Evolutionary conservation across 2,888 invertebrate species (phyloP).

Genomic region (Onchidella celtica): DNA sequence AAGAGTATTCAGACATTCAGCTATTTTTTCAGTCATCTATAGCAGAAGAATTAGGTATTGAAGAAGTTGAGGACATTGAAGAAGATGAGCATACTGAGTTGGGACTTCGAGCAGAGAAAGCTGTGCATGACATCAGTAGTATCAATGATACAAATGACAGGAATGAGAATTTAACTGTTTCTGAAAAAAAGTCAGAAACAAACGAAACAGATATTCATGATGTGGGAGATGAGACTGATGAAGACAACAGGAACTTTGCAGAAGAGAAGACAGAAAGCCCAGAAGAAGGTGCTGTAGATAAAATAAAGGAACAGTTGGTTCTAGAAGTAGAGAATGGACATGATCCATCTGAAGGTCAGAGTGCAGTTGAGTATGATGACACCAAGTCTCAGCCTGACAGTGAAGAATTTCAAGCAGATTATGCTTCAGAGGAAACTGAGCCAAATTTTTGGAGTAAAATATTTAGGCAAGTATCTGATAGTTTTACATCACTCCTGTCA

Average conservation of each 20-base stretch:
- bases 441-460: slow-evolving; percentile 14
- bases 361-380: neutral
- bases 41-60: slow-evolving; percentile 52
- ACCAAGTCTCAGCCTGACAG: neutral
- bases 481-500: too few species aligned
- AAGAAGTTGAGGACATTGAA: slow-evolving; percentile 1
- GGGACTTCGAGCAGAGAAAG: neutral
- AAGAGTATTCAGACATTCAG: slow-evolving; percentile 78
- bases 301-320: slow-evolving; percentile 36
- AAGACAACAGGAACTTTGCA: too few species aligned
- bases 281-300: neutral
- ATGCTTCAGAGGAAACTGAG: neutral
- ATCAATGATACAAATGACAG: neutral
- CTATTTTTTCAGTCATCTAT: slow-evolving; percentile 61
- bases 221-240: too few species aligned
- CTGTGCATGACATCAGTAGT: neutral
- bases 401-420: neutral
- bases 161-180: neutral
- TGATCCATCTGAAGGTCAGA: neutral
- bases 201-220: neutral
- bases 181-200: neutral
- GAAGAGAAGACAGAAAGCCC: too few species aligned
- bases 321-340: slow-evolving; percentile 27
- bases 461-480: slow-evolving; percentile 20
- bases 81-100: neutral